phyloP scores from a whole-genome alignment of 2,888 invertebrate species.

The Catocala nupta region DNA sequence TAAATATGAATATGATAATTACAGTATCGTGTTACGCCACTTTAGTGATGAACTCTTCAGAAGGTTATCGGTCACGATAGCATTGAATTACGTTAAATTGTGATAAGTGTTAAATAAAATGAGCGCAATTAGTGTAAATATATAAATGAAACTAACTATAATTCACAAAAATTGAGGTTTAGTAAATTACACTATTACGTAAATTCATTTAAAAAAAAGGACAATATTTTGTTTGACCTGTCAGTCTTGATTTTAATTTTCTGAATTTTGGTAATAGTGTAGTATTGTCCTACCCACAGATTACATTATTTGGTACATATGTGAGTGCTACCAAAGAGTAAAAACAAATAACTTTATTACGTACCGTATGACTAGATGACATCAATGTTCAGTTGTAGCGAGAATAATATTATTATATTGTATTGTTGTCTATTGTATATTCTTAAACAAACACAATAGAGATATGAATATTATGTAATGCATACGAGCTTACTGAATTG shows the following conservation, averaged over 20 bases:
- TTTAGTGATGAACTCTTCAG: background rate
- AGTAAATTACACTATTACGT: slow-evolving; percentile 28
- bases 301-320: no score
- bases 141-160: slow-evolving; percentile 13
- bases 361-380: no score
- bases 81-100: background rate
- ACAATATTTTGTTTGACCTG: slow-evolving; percentile 2
- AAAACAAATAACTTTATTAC: no score
- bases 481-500: no score
- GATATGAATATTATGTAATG: no score
- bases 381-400: no score
- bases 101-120: no score
- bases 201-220: slow-evolving; percentile 10
- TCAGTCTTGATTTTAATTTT: slow-evolving; percentile 7
- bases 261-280: slow-evolving; percentile 5
- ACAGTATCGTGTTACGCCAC: background rate
- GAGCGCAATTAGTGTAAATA: background rate
- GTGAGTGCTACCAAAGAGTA: no score
- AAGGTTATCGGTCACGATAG: slow-evolving; percentile 8
- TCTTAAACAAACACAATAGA: no score
- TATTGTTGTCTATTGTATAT: no score
- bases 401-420: no score
- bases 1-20: background rate
- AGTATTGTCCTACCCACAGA: no score
- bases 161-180: background rate